Base-by-base conservation (phyloP, 2,113 vertebrate genomes). In the Antennarius striatus region DNA sequence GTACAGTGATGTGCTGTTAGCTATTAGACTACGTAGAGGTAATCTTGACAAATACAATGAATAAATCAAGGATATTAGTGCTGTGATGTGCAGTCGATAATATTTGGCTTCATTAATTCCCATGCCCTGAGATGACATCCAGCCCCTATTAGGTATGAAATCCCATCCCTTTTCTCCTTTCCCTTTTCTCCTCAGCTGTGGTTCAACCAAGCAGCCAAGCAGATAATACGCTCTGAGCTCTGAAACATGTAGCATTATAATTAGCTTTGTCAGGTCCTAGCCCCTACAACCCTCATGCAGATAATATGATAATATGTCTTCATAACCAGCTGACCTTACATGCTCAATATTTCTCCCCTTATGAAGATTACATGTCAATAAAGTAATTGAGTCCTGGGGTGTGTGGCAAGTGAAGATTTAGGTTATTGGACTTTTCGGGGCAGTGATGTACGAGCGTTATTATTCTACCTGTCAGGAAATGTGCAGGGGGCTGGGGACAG, bases 301-400 rank as follows among this genome's bases (percentile, higher is more conserved):
- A 99, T 98, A 98, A 98, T 98, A 98, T 98, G 97, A 98, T 98
- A 98, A 98, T 98, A 98, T 94, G 96, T 99, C 97, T 99, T 99
- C 96, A 99, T 98, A 99, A 99, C 96, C 94, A 94, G 95, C 94
- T 98, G 96, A 98, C 97, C 96, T 97, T 98, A 98, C 98, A 98
- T 96, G 96, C 95, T 96, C 96, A 98, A 98, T 99, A 98, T 98
- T 98, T 99, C 96, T 99, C 96, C 92, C 94, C 95, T 98, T 98
- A 98, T 98, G 98, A 98, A 99, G 97, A 99, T 98, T 99, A 97
- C 96, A 97, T 98, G 96, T 99, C 97, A 99, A 99, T 99, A 99
- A 99, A 97, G 96, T 99, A 98, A 99, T 99, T 98, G 97, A 98
- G 96, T 99, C 96, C 95, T 91, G 90, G 95, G 95, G 94, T 95